Percentiles rank a stretch among this genome's conserved stretches.
Evolutionary conservation across 2,797 vertebrate genomes (phyloP).

Genomic region (Periparus ater): DNA sequence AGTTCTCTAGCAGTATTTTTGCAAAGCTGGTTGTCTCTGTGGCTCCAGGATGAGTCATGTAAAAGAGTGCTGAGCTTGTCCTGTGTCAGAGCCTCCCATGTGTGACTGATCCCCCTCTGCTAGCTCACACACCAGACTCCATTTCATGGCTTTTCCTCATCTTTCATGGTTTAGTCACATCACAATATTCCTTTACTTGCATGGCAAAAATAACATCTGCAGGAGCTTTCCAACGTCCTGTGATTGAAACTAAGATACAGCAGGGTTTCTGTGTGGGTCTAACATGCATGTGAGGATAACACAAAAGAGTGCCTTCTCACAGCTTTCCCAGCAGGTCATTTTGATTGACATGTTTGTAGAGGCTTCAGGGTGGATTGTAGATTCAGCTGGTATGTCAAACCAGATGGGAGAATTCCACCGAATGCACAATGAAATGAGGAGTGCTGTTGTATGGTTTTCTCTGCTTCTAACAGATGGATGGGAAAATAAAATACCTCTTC

Average conservation of each 20-base stretch:
- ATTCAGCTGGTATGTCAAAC: slow-evolving; percentile 73
- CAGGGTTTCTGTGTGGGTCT: slow-evolving; percentile 44
- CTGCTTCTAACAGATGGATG: background rate
- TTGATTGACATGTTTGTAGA: slow-evolving; percentile 71
- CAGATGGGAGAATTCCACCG: slow-evolving; percentile 68
- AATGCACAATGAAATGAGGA: slow-evolving; percentile 25
- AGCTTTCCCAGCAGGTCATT: slow-evolving; percentile 71
- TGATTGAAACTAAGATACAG: slow-evolving; percentile 63
- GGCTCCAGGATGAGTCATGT: slow-evolving; percentile 21
- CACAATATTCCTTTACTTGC: slow-evolving; percentile 57
- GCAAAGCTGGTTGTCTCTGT: slow-evolving; percentile 17
- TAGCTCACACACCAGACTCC: slow-evolving; percentile 23
- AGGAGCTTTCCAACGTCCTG: slow-evolving; percentile 42
- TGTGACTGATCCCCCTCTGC: slow-evolving; percentile 49
- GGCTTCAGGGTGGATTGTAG: slow-evolving; percentile 60
- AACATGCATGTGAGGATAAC: slow-evolving; percentile 45
- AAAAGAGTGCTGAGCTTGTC: slow-evolving; percentile 15
- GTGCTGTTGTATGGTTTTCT: background rate
- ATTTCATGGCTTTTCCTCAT: slow-evolving; percentile 67
- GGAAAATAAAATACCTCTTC: slow-evolving; percentile 14
- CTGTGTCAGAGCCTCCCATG: slow-evolving; percentile 3
- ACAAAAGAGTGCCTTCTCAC: slow-evolving; percentile 57
- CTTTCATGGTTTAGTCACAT: slow-evolving; percentile 66
- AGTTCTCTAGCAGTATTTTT: slow-evolving; percentile 28
- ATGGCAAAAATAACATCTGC: slow-evolving; percentile 63